These are phyloP conservation scores for Melitaea cinxia DNA, from an alignment of 1,140 invertebrate species.

Conservation along the genomic window DNA sequence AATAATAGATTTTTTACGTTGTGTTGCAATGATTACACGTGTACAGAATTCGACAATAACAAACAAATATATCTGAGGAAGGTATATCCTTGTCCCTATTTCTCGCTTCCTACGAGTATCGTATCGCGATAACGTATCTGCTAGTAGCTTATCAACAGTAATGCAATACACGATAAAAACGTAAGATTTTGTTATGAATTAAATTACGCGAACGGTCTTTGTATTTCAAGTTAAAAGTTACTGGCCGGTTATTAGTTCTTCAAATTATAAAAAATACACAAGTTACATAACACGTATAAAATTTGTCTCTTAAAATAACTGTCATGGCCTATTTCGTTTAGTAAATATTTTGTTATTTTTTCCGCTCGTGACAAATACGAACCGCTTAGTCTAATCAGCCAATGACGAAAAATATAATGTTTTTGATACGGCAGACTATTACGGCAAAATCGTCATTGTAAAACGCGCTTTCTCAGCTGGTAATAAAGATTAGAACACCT, in stretches of 20 bases:
- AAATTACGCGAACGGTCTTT: slow-evolving; percentile 20
- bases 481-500: slow-evolving; percentile 27
- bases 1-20: slow-evolving; percentile 1
- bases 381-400: slow-evolving; percentile 35
- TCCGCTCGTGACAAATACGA: slow-evolving; percentile 34
- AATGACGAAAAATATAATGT: slow-evolving; percentile 41
- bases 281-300: background rate
- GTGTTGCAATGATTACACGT: slow-evolving; percentile 72
- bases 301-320: slow-evolving; percentile 24
- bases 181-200: slow-evolving; percentile 48
- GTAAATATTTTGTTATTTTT: slow-evolving; percentile 32
- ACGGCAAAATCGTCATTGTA: slow-evolving; percentile 1
- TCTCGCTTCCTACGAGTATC: slow-evolving; percentile 69
- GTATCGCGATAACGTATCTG: slow-evolving; percentile 70
- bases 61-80: slow-evolving; percentile 62
- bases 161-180: slow-evolving; percentile 50
- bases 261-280: background rate
- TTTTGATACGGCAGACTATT: slow-evolving; percentile 32
- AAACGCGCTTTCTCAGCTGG: slow-evolving; percentile 3
- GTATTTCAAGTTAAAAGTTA: slow-evolving; percentile 23
- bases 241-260: background rate
- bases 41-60: slow-evolving; percentile 67
- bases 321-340: slow-evolving; percentile 31
- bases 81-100: slow-evolving; percentile 76
- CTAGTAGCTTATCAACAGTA: slow-evolving; percentile 59